Evolutionary conservation across 92 coral and sea anemone species (phyloP).

Genomic region (Virgularia gustaviana): DNA sequence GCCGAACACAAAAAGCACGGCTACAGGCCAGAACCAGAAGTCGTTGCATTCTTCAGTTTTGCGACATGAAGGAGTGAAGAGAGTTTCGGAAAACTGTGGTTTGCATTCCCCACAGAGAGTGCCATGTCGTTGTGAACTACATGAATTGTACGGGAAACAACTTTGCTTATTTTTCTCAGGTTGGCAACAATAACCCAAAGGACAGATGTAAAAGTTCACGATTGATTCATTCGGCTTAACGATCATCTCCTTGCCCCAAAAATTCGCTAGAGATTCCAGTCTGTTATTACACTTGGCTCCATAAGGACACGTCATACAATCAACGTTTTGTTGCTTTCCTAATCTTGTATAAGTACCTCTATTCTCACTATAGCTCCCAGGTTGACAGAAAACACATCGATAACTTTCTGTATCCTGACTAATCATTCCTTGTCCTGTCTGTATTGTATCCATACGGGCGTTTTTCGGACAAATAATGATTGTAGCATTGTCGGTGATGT

Average conservation of each 20-base stretch:
- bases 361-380: constrained; percentile 39
- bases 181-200: constrained; percentile 45
- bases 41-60: constrained; percentile 31
- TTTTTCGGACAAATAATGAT: constrained; percentile 36
- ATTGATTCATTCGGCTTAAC: not conserved
- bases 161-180: not conserved
- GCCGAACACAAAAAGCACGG: constrained; percentile 20
- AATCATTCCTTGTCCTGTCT: not conserved
- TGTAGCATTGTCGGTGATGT: constrained; percentile 28
- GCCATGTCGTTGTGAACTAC: constrained; percentile 38
- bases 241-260: constrained; percentile 41
- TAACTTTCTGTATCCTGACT: constrained; percentile 14
- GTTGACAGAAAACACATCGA: constrained; percentile 27
- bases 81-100: constrained; percentile 31
- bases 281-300: constrained; percentile 40
- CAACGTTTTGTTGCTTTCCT: not conserved
- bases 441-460: not conserved
- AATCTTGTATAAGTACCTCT: constrained; percentile 7
- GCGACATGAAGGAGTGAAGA: constrained; percentile 39
- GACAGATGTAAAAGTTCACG: constrained; percentile 32
- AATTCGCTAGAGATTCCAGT: constrained; percentile 33
- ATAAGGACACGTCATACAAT: constrained; percentile 38
- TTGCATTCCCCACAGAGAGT: constrained; percentile 42
- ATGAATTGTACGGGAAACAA: constrained; percentile 27
- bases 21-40: constrained; percentile 53